Evolutionary conservation across 2,113 vertebrate species (phyloP), one percentile per base, ranked within the genome.

Genomic region (Callocephalon fimbriatum): DNA sequence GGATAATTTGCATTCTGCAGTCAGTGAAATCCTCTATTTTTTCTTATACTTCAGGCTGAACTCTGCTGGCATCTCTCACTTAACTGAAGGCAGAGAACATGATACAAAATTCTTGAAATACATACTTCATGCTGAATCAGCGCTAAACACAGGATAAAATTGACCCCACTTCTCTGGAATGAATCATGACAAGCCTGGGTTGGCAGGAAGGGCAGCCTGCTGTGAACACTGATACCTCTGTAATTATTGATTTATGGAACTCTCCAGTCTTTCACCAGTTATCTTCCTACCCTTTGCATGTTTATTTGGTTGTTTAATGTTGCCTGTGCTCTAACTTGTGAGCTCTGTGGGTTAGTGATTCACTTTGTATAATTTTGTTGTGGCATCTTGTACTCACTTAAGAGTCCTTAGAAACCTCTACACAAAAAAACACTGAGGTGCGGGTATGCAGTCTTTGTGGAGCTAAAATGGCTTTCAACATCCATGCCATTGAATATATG

Each of bases 111-210:
- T 45, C 65, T 90, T 87, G 80, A 79, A 58, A 51, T 77, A 54
- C 26, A 12, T 77, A 67, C 83, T 95, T 97, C 74, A 96, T 95
- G 84, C 79, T 96, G 94, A 94, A 96, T 95, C 74, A 92, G 70
- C 93, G 89, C 86, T 93, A 97, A 97, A 94, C 45, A 81, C 3
- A 44, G 86, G 65, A 45, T 82, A 93, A 96, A 97, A 95, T 53
- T 93, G 89, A 95, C 86, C 94, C 82, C 1, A 3, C 62, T 58
- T 97, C 94, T 97, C 77, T 91, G 91, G 96, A 96, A 96, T 90
- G 71, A 95, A 95, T 85, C 61, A 48, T 25, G 74, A 89, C 47
- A 74, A 67, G 31, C 29, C 20, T 62, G 48, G 53, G 25, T 54
- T 90, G 40, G 32, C 22, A 53, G 63, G 71, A 93, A 53, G 6